Conservation (phyloP, 2,888 invertebrate genomes). For the Orchesellides sinensis region DNA sequence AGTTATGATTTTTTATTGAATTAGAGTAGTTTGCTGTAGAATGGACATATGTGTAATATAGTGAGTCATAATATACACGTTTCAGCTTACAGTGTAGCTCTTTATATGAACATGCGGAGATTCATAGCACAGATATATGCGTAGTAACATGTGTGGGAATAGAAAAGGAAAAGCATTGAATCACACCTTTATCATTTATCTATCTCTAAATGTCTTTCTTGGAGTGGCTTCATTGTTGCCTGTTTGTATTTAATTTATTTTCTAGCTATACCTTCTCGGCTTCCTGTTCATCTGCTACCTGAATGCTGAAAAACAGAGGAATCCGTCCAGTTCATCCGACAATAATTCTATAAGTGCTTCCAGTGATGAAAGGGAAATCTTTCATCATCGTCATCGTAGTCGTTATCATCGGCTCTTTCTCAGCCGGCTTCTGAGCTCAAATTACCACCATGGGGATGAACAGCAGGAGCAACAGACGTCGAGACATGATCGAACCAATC, state of each 20-base stretch:
- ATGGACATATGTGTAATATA: no score
- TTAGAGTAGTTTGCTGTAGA: slow-evolving; percentile 20
- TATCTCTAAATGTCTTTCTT: no score
- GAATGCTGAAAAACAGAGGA: slow-evolving; percentile 40
- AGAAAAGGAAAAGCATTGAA: not conserved
- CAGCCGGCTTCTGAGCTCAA: slow-evolving; percentile 48
- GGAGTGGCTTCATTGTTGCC: no score
- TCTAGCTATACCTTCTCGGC: slow-evolving; percentile 59
- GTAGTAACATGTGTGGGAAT: not conserved
- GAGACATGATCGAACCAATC: slow-evolving; percentile 30
- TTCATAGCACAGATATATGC: not conserved
- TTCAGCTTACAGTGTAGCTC: not conserved
- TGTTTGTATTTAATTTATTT: no score
- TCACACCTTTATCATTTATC: no score
- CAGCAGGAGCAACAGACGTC: slow-evolving; percentile 21
- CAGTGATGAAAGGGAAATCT: slow-evolving; percentile 49
- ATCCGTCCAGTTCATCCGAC: slow-evolving; percentile 56
- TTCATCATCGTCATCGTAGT: slow-evolving; percentile 45
- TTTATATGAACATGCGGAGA: not conserved
- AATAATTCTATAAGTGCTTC: slow-evolving; percentile 61
- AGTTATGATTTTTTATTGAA: slow-evolving; percentile 58
- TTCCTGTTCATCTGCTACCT: slow-evolving; percentile 59
- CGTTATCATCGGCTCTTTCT: slow-evolving; percentile 38
- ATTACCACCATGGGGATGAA: slow-evolving; percentile 32
- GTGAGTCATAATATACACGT: not conserved